phyloP scores from a whole-genome alignment of 1,140 invertebrate genomes.

The Coelopa frigida region DNA sequence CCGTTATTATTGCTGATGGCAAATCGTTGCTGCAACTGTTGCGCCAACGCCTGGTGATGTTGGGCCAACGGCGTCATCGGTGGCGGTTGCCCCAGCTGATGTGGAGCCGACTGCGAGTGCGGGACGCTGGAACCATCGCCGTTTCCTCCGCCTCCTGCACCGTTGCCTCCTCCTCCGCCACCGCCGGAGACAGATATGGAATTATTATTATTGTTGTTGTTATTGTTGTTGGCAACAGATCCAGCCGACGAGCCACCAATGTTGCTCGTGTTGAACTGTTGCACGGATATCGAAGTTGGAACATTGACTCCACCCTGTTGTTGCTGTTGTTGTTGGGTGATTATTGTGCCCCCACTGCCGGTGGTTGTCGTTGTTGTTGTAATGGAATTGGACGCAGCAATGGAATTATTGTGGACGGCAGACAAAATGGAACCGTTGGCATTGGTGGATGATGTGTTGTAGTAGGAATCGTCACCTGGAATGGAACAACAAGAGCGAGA shows the following conservation, averaged over 20 bases:
- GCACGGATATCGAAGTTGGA: conserved; percentile 41
- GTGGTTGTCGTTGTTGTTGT: conserved; percentile 21
- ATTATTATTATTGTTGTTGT: background rate
- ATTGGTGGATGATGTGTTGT: conserved; percentile 21
- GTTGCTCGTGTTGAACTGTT: conserved; percentile 35
- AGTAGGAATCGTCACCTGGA: conserved; percentile 41
- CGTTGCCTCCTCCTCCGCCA: conserved; percentile 17
- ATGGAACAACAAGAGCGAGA: background rate
- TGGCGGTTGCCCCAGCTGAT: conserved; percentile 34
- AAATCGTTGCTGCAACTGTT: conserved; percentile 43
- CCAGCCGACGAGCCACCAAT: background rate
- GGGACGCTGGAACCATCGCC: conserved; percentile 42
- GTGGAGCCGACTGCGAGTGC: conserved; percentile 42
- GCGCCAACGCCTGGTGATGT: conserved; percentile 44
- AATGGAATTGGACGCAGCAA: conserved; percentile 22
- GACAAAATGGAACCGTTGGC: conserved; percentile 36
- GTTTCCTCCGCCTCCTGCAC: conserved; percentile 44
- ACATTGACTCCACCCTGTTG: conserved; percentile 20
- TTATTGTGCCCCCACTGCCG: conserved; percentile 10
- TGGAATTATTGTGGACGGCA: conserved; percentile 43
- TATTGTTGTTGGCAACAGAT: background rate
- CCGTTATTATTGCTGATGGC: conserved; percentile 45
- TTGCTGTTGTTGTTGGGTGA: conserved; percentile 16
- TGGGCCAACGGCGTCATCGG: conserved; percentile 38
- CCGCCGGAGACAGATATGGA: conserved; percentile 14